Evolutionary conservation across 2,113 vertebrate genomes (phyloP).

Genomic region (Lepus timidus): DNA sequence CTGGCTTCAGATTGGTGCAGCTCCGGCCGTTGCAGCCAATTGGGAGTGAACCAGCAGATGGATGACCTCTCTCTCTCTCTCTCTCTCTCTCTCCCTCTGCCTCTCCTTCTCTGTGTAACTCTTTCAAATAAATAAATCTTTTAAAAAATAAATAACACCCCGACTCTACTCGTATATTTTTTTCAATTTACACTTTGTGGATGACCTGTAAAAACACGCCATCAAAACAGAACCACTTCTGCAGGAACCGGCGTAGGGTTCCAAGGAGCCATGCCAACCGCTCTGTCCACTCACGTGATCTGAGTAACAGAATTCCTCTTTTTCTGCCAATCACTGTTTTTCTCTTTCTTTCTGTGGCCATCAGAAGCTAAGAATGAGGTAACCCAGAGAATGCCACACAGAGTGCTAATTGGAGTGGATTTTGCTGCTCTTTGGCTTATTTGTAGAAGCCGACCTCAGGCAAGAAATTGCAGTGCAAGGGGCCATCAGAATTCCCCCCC

Average conservation of each 20-base stretch:
- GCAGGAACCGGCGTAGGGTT: slow-evolving; percentile 33
- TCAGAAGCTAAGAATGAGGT: background rate
- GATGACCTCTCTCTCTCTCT: too few relatives aligned
- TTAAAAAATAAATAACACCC: background rate
- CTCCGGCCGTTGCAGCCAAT: too few relatives aligned
- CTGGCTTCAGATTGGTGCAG: too few relatives aligned
- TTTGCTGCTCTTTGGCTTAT: background rate
- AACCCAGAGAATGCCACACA: background rate
- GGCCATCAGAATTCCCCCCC: background rate
- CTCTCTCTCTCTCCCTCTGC: too few relatives aligned
- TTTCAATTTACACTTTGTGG: slow-evolving; percentile 30
- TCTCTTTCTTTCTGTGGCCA: background rate
- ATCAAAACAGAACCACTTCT: slow-evolving; percentile 12
- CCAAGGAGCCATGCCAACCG: slow-evolving; percentile 50
- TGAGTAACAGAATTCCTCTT: background rate
- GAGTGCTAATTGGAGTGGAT: background rate
- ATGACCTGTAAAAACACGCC: slow-evolving; percentile 30
- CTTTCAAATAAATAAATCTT: too few relatives aligned
- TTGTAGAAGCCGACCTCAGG: background rate
- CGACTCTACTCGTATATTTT: background rate
- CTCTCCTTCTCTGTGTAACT: too few relatives aligned
- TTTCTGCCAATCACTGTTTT: background rate
- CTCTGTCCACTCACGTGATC: background rate
- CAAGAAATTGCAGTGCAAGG: background rate
- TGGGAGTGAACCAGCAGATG: too few relatives aligned